A percentile compares a stretch with the other conserved stretches of the same genome.
Conservation (phyloP, 2,888 invertebrate species). For the Dromius quadrimaculatus region DNA sequence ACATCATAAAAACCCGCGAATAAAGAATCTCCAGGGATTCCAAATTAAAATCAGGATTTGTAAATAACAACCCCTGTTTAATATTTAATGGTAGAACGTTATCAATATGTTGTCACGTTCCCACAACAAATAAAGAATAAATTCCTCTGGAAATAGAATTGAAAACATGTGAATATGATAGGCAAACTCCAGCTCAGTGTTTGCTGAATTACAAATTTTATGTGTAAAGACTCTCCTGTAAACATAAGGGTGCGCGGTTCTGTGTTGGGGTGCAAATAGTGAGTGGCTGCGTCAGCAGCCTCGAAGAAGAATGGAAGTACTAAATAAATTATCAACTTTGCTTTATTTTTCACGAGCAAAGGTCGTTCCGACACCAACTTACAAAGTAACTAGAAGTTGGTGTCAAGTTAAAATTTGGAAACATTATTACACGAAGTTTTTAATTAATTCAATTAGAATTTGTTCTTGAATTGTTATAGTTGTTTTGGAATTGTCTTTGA, state of each 20-base stretch:
- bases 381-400: not conserved
- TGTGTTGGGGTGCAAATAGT: not conserved
- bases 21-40: not conserved
- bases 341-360: conserved; percentile 22
- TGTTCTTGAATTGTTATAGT: too few species aligned
- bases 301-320: conserved; percentile 18
- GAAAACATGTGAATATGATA: conserved; percentile 48
- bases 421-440: too few species aligned
- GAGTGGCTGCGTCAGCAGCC: conserved; percentile 6
- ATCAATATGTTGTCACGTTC: conserved; percentile 32
- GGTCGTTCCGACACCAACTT: conserved; percentile 9
- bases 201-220: conserved; percentile 48
- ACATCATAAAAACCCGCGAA: not conserved
- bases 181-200: conserved; percentile 12
- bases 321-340: conserved; percentile 35
- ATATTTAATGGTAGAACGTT: conserved; percentile 42
- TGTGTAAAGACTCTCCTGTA: conserved; percentile 13
- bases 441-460: too few species aligned
- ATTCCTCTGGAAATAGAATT: conserved; percentile 40
- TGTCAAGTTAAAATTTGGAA: not conserved
- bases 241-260: not conserved
- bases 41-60: conserved; percentile 32
- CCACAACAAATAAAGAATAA: conserved; percentile 25
- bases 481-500: too few species aligned
- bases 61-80: conserved; percentile 35